These are phyloP conservation scores for Ctenodactylus gundi DNA, from an alignment of 2,113 vertebrate genomes.

Conservation along the genomic window DNA sequence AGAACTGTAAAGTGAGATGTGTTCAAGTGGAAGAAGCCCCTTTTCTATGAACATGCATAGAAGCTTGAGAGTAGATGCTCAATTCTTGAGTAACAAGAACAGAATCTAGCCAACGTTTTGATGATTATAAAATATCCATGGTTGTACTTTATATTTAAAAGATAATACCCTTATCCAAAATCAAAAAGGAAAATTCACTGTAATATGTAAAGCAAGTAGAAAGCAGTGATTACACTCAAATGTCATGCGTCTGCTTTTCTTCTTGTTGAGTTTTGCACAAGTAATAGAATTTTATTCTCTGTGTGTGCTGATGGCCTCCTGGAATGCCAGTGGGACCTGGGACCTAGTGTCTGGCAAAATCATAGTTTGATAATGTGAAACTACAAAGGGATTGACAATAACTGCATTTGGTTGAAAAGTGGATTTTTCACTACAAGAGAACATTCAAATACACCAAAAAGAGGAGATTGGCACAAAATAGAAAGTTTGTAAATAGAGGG, in stretches of 20 bases:
- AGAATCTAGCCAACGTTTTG: neutral
- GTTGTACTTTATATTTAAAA: neutral
- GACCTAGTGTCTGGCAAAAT: neutral
- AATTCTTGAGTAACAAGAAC: neutral
- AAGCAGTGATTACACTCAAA: neutral
- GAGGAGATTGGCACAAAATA: neutral
- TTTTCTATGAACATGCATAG: neutral
- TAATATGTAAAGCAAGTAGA: neutral
- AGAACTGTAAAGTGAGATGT: neutral
- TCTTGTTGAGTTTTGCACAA: neutral
- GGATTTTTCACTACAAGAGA: neutral
- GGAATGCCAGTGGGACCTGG: neutral
- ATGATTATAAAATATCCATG: neutral
- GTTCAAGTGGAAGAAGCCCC: neutral
- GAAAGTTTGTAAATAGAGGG: neutral
- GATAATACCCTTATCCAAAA: neutral
- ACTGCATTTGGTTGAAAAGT: neutral
- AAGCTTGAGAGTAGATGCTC: neutral
- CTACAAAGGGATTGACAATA: neutral
- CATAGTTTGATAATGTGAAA: neutral
- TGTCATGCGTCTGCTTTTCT: neutral
- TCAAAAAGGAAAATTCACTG: neutral
- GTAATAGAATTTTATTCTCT: neutral
- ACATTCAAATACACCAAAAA: neutral
- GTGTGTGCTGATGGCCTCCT: neutral